Evolutionary conservation across 1,140 invertebrate genomes (phyloP).

Genomic region (Aporrectodea caliginosa): DNA sequence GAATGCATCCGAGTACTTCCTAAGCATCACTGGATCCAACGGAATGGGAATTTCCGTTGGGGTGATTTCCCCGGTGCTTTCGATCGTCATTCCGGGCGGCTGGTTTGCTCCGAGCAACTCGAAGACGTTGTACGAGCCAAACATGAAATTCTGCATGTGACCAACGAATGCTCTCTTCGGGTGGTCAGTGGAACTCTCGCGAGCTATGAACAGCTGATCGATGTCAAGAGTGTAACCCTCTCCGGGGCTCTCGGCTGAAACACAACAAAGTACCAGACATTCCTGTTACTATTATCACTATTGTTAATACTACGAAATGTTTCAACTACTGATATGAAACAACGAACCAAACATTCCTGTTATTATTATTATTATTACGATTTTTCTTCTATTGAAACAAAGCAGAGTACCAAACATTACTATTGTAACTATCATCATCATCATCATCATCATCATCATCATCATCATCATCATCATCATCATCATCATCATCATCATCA

Average conservation of each 20-base stretch:
- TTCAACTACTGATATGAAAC: too few species aligned
- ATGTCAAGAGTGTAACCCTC: constrained; percentile 35
- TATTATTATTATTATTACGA: too few species aligned
- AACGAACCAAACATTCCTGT: too few species aligned
- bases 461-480: constrained; percentile 1
- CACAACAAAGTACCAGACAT: not conserved
- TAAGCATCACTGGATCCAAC: constrained; percentile 41
- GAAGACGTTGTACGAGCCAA: constrained; percentile 40
- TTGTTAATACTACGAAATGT: too few species aligned
- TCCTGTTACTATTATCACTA: too few species aligned
- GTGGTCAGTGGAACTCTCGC: constrained; percentile 12
- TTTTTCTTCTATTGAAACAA: too few species aligned
- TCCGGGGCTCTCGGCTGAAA: constrained; percentile 26
- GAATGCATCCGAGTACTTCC: constrained; percentile 32
- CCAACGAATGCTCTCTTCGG: constrained; percentile 39
- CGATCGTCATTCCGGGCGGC: not conserved
- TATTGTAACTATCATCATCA: not conserved
- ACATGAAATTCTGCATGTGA: constrained; percentile 43
- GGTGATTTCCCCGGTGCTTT: not conserved
- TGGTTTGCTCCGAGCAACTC: constrained; percentile 7
- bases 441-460: not conserved
- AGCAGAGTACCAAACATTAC: too few species aligned
- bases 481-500: not conserved
- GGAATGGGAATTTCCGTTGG: not conserved
- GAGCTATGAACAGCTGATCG: constrained; percentile 32